Base-by-base conservation (phyloP, 2,888 invertebrate genomes). In the Brenthis daphne region DNA sequence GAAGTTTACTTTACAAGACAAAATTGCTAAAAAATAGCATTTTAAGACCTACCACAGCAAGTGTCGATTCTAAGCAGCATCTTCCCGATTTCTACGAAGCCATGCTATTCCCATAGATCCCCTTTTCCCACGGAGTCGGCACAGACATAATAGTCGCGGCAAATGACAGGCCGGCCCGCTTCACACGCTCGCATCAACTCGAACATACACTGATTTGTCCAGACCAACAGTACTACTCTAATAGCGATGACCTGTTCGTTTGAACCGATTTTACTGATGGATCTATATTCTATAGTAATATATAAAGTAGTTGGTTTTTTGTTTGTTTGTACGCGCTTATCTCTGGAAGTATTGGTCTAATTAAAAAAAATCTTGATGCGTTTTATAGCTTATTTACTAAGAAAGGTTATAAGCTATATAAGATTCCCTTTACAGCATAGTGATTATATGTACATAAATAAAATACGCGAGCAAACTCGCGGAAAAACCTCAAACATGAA, bases 91-190 rank as follows among this genome's bases (percentile, higher is more conserved):
- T 51, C n/a, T 67, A 55, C 48, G 29, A 66, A 66, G 43, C 14
- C 6, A 58, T 51, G 37, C 14, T 55, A 68, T 74, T 75, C 75
- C 75, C 76, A 76, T 75, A 65, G 69, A 69, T 64, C 67, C 71
- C 67, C 66, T 67, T 69, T 79, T 79, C 79, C 78, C 78, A 79
- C 79, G 79, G 74, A 75, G 75, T 73, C 74, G 73, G 69, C 56
- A 37, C 51, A 50, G 67, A 68, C 63, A 72, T 76, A 76, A 77
- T 74, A 73, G 72, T 73, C 74, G 76, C 72, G 76, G 80, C 79
- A 82, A 82, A 82, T 82, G 81, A 82, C 82, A 82, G 80, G 75
- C 79, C 78, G 77, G 73, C 70, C 70, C 73, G 72, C 73, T 81
- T 82, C 82, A 81, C 82, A 82, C 81, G 81, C 75, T 74, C 76